These are phyloP conservation scores for Sorex fumeus DNA, from an alignment of 2,113 vertebrate genomes.

Conservation along the genomic window DNA sequence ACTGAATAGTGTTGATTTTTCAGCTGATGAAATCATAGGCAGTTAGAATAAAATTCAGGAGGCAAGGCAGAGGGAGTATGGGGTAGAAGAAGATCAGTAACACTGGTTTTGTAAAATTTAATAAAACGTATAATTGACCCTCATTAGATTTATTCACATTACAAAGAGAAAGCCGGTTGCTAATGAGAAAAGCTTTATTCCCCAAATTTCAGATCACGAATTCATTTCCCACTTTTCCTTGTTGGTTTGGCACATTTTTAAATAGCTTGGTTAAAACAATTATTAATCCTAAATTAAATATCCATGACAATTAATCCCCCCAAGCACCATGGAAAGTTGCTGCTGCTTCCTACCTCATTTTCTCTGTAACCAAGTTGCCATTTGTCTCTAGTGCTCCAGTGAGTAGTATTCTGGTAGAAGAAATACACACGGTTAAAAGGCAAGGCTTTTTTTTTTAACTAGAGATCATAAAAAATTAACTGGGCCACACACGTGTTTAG, in stretches of 20 bases:
- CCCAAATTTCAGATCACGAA: slow-evolving; percentile 78
- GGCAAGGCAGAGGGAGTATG: not conserved
- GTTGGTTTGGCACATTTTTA: slow-evolving; percentile 78
- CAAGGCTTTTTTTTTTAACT: slow-evolving; percentile 3
- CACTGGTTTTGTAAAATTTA: slow-evolving; percentile 72
- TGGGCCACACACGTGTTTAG: slow-evolving; percentile 26
- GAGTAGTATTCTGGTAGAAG: slow-evolving; percentile 34
- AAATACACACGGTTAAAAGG: slow-evolving; percentile 50
- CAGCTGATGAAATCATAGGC: not conserved
- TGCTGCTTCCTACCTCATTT: slow-evolving; percentile 61
- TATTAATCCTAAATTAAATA: slow-evolving; percentile 85
- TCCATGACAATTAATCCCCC: slow-evolving; percentile 80
- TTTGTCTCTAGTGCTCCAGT: slow-evolving; percentile 10
- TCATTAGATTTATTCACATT: slow-evolving; percentile 81
- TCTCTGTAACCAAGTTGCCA: slow-evolving; percentile 42
- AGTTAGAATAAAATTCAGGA: slow-evolving; percentile 35
- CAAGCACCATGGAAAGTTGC: slow-evolving; percentile 58
- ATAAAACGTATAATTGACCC: slow-evolving; percentile 81
- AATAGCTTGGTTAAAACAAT: slow-evolving; percentile 80
- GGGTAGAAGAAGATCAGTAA: slow-evolving; percentile 37
- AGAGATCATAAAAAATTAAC: not conserved
- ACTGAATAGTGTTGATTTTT: not conserved
- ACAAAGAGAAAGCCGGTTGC: slow-evolving; percentile 78
- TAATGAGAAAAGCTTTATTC: slow-evolving; percentile 81
- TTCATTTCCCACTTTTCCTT: slow-evolving; percentile 79